Evolutionary conservation across 2,797 vertebrate species (phyloP).

Genomic region (Sebastes diaconus): DNA sequence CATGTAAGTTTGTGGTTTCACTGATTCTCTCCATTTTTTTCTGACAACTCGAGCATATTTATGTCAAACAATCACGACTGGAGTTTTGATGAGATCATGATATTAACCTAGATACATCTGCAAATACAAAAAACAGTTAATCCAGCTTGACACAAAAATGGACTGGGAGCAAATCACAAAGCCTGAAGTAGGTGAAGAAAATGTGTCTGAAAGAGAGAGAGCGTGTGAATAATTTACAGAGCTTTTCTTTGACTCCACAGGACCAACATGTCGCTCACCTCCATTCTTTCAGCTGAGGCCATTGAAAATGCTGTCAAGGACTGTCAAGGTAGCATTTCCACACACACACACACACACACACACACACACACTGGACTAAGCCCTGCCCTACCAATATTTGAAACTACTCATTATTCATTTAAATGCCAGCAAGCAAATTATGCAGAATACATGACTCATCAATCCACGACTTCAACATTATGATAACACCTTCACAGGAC

Average conservation of each 20-base stretch:
- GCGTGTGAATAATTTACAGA: conserved; percentile 25
- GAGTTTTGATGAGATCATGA: conserved; percentile 28
- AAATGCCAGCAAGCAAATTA: background rate
- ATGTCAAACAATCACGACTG: background rate
- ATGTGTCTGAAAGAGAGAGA: background rate
- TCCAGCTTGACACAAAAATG: background rate
- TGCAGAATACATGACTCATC: background rate
- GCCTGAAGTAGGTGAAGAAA: background rate
- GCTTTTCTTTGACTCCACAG: conserved; percentile 70
- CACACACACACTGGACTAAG: background rate
- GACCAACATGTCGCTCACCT: conserved; percentile 92
- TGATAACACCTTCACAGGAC: background rate
- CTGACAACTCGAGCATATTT: background rate
- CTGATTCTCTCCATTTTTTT: background rate
- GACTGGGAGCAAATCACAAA: background rate
- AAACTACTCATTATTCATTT: background rate
- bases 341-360: conserved; percentile 4
- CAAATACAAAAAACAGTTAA: conserved; percentile 28
- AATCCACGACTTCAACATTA: background rate
- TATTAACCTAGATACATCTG: conserved; percentile 31
- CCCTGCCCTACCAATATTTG: background rate
- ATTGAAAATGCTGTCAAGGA: conserved; percentile 94
- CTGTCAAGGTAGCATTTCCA: conserved; percentile 88
- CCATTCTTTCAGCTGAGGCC: conserved; percentile 90
- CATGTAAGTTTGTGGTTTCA: background rate